Conservation (phyloP, 1,140 invertebrate genomes). For the Scaptomyza montana region DNA sequence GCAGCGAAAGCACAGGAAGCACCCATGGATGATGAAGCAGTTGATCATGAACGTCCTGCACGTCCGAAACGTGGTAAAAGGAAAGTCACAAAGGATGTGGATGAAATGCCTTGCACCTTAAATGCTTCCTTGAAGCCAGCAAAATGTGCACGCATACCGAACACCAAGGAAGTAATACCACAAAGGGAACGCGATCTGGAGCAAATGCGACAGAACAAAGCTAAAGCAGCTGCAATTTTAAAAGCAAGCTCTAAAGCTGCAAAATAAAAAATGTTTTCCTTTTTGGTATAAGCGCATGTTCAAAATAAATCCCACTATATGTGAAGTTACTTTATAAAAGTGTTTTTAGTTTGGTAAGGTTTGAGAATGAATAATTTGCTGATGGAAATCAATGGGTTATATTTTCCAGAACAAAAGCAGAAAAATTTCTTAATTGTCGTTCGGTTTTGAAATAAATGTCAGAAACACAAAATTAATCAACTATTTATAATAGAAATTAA, state of each 20-base stretch:
- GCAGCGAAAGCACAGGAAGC: not conserved
- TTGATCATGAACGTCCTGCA: not conserved
- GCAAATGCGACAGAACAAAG: constrained; percentile 87
- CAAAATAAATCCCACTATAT: not conserved
- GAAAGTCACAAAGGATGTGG: constrained; percentile 25
- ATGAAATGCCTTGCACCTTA: constrained; percentile 38
- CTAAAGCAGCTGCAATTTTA: constrained; percentile 90
- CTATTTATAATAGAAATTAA: not conserved
- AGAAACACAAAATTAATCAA: constrained; percentile 3
- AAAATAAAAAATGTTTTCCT: not conserved
- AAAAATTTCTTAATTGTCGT: no score
- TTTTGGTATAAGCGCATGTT: not conserved
- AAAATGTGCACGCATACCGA: constrained; percentile 57
- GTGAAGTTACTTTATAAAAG: no score
- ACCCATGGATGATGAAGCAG: not conserved
- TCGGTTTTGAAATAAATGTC: not conserved
- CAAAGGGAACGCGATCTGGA: constrained; percentile 89
- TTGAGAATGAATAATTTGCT: no score
- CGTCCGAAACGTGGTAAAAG: constrained; percentile 57
- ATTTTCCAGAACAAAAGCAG: no score
- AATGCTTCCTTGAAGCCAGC: constrained; percentile 20
- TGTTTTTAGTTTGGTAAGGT: no score
- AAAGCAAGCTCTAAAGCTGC: constrained; percentile 83
- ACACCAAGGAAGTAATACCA: constrained; percentile 86
- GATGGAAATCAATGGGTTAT: no score